Base-by-base conservation (phyloP, 1,140 invertebrate species). In the Pararge aegeria region DNA sequence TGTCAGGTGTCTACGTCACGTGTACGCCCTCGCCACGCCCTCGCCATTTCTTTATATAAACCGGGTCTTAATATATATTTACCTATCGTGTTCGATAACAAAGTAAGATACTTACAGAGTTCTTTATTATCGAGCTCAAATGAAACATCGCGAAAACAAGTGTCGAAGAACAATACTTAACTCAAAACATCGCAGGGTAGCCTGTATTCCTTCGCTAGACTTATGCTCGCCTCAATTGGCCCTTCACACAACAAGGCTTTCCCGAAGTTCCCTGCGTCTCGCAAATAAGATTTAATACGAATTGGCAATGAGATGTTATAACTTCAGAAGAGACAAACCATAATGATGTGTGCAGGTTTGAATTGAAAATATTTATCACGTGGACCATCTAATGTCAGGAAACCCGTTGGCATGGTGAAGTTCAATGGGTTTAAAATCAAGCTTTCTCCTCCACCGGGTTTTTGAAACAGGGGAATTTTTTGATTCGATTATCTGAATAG, bases 141-240 rank as follows among this genome's bases (percentile, higher is more conserved):
- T 52, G 16, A 51, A 27, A 57, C 37, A 38, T 50, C 21, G 30
- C 20, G 46, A 34, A 57, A 57, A 37, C 10, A 55, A 56, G 29
- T 56, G 15, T 48, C 21, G 15, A 21, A 29, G 30, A 50, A 40
- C 10, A 40, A 21, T 12, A 57, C 50, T 51, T 40, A 56, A 48
- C 19, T 40, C n/a, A 38, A 50, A 40, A 57, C 46, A 29, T 50
- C 16, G 20, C 48, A 34, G 51, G 10, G 21, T 24, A 57, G 46
- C 29, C 42, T 50, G 48, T 57, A 57, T 57, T 57, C 37, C 48
- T 51, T 40, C 55, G 34, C n/a, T 56, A 50, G 50, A 58, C 49
- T 58, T 58, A 51, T 51, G 27, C 49, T 57, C 56, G 48, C 56
- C 51, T 52, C 55, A 21, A 57, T 50, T 57, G 55, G 55, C 30